Base-by-base conservation (phyloP, 1,140 invertebrate species). In the Octopus bimaculoides region DNA sequence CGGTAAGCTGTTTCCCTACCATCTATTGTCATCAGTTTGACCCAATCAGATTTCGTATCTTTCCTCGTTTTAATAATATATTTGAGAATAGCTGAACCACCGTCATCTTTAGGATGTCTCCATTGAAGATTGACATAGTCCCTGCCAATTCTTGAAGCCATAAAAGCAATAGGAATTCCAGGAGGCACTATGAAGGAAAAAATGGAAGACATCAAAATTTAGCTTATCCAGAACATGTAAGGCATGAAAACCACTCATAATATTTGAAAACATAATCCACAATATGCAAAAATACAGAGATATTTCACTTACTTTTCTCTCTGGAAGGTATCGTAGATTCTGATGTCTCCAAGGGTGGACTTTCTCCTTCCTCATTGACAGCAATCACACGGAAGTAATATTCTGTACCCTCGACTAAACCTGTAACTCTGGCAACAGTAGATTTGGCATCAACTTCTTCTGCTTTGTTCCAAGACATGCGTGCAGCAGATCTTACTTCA, bases 121-220 rank as follows among this genome's bases (percentile, higher is more conserved):
- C 98, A 99, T 2, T 96, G 97, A 4, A 99, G 87, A 0, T 96
- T 97, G 12, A 98, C 97, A 79, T 95, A 96, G 86, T 97, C 95
- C 85, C 95, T 97, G 0, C 96, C 98, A 71, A 99, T 94, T 80
- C 96, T 94, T 87, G 98, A 96, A 0, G 97, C 93, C 86, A 96
- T 95, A 6, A 98, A 96, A 84, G 95, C 93, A 86, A 98, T 96
- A 9, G 98, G 97, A 82, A 96, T 92, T 87, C 96, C 96, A 12
- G 96, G 96, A 41, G 74, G 74, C 26, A 52, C 74, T 75, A 17
- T 7, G 52, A 75, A 41, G 26, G 8, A 1, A 52, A 52, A 41
- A 54, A 54, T 54, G 26, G 17, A 54, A 7, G 52, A 7, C 9
- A 52, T 75, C 4, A 75, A 41, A 10, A 54, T 75, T 17, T 54